Conservation (phyloP, 2,797 vertebrate genomes). For the Parauchenoglanis ngamensis region DNA sequence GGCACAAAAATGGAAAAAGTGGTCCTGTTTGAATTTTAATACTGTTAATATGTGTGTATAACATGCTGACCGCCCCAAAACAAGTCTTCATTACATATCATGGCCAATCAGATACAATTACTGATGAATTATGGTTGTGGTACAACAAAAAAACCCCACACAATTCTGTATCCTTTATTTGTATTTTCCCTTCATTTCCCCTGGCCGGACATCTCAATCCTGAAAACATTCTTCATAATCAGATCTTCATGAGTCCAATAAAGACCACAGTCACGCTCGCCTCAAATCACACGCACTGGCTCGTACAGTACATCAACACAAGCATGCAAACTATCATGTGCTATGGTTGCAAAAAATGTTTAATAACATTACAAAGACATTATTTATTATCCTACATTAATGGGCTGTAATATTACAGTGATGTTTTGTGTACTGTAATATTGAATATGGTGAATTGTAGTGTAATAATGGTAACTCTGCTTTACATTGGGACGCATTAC, state of each 20-base stretch:
- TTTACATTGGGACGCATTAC: background rate
- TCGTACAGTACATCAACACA: background rate
- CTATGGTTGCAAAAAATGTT: background rate
- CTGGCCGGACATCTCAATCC: constrained; percentile 17
- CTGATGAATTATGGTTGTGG: background rate
- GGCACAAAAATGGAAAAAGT: background rate
- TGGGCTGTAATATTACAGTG: background rate
- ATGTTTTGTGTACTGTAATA: background rate
- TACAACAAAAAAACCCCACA: background rate
- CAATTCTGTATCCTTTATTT: background rate
- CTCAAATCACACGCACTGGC: constrained; percentile 1
- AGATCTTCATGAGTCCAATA: constrained; percentile 38
- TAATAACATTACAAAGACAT: too few species aligned
- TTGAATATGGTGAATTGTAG: background rate
- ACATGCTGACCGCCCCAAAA: background rate
- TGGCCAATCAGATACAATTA: constrained; percentile 26
- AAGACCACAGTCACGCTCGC: constrained; percentile 31
- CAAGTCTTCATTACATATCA: constrained; percentile 11
- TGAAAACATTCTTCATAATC: constrained; percentile 43
- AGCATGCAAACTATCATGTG: background rate
- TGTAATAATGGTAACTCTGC: background rate
- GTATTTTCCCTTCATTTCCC: background rate
- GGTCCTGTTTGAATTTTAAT: background rate
- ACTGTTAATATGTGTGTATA: too few species aligned
- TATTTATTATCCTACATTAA: background rate